Evolutionary conservation across 2,797 vertebrate species (phyloP).

Genomic region (Carcharodon carcharias): DNA sequence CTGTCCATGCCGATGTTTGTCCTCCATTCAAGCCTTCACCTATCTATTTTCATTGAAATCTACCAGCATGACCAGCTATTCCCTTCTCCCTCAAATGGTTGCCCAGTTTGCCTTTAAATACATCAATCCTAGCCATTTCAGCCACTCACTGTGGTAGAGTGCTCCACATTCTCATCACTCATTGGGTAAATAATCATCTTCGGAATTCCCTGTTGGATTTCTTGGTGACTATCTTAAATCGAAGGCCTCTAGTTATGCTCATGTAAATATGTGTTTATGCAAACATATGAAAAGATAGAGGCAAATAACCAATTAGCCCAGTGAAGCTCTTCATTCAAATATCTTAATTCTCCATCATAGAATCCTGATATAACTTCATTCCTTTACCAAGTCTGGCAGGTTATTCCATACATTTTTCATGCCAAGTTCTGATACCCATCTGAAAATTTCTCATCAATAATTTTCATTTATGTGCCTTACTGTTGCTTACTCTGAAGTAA

Average conservation of each 20-base stretch:
- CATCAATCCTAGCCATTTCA: too few species aligned
- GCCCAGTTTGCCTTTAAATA: too few species aligned
- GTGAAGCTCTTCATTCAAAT: not conserved
- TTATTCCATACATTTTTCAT: not conserved
- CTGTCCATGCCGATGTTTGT: not conserved
- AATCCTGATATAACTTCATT: not conserved
- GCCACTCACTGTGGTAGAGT: too few species aligned
- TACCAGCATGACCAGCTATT: not conserved
- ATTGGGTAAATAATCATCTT: too few species aligned
- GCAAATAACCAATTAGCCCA: not conserved
- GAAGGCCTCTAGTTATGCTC: not conserved
- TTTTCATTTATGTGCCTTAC: not conserved
- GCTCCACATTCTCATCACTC: too few species aligned
- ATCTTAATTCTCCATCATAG: not conserved
- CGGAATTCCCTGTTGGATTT: too few species aligned
- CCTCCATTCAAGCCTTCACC: not conserved
- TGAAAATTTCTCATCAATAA: not conserved
- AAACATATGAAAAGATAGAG: not conserved
- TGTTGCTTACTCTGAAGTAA: not conserved
- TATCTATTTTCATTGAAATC: not conserved
- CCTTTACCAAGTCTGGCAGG: not conserved
- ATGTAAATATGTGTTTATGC: too few species aligned
- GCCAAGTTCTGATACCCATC: not conserved
- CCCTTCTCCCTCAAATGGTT: not conserved
- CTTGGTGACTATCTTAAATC: not conserved